Evolutionary conservation across 2,797 vertebrate species (phyloP).

Genomic region (Valencia hispanica): DNA sequence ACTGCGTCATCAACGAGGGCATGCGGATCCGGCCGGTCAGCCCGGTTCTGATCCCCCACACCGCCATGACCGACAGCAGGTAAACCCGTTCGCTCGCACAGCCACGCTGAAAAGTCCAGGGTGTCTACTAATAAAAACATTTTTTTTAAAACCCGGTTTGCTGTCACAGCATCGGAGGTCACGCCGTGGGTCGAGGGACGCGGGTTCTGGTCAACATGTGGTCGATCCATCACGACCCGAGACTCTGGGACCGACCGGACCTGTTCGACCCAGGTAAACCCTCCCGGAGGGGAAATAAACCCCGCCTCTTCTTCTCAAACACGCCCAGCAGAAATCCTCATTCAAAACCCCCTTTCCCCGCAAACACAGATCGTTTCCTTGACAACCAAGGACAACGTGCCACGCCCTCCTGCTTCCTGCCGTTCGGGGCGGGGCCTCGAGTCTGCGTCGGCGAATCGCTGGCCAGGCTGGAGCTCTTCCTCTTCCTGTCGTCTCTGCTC

Average conservation of each 20-base stretch:
- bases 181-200: conserved; percentile 69
- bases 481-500: conserved; percentile 80
- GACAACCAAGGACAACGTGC: conserved; percentile 67
- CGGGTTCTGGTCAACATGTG: conserved; percentile 85
- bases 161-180: conserved; percentile 73
- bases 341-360: background rate
- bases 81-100: conserved; percentile 26
- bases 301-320: background rate
- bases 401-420: conserved; percentile 75
- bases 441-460: conserved; percentile 83
- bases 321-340: background rate
- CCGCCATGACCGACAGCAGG: conserved; percentile 81
- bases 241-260: conserved; percentile 79
- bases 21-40: conserved; percentile 84
- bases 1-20: conserved; percentile 80
- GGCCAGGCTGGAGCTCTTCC: conserved; percentile 81
- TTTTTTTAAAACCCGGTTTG: background rate
- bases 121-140: background rate
- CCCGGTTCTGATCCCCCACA: conserved; percentile 82
- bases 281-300: too few species aligned
- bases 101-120: background rate
- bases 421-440: conserved; percentile 83
- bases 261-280: conserved; percentile 77
- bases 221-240: conserved; percentile 82
- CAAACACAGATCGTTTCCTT: conserved; percentile 78